Evolutionary conservation across 35 echinoderm and acorn worm genomes (phyloP).

Genomic region (Lytechinus variegatus): DNA sequence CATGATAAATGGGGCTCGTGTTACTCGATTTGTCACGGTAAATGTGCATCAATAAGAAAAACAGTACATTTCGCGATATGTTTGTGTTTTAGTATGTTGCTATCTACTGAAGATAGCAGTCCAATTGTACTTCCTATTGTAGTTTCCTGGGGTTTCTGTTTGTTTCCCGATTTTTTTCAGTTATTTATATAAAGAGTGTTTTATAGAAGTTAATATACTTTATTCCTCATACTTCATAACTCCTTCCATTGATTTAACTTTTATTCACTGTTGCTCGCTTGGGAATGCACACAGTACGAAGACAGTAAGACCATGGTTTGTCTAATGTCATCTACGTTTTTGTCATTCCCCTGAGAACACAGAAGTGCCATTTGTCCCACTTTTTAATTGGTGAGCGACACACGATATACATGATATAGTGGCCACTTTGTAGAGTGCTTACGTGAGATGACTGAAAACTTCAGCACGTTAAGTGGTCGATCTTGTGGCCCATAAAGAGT

Average conservation of each 20-base stretch:
- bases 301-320: not conserved
- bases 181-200: not conserved
- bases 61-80: no score
- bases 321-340: not conserved
- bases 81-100: not conserved
- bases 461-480: not conserved
- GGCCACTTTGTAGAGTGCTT: not conserved
- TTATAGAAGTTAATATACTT: not conserved
- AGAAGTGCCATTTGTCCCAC: not conserved
- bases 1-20: no score
- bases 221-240: no score
- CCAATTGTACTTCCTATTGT: no score
- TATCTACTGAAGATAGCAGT: not conserved
- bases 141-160: not conserved
- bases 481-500: no score
- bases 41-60: no score
- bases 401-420: not conserved
- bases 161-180: not conserved
- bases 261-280: not conserved
- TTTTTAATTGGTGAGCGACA: not conserved
- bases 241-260: not conserved
- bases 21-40: no score
- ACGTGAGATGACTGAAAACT: not conserved
- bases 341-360: not conserved
- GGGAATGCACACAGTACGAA: no score